Base-by-base conservation (phyloP, 2,797 vertebrate genomes). In the Esox lucius region DNA sequence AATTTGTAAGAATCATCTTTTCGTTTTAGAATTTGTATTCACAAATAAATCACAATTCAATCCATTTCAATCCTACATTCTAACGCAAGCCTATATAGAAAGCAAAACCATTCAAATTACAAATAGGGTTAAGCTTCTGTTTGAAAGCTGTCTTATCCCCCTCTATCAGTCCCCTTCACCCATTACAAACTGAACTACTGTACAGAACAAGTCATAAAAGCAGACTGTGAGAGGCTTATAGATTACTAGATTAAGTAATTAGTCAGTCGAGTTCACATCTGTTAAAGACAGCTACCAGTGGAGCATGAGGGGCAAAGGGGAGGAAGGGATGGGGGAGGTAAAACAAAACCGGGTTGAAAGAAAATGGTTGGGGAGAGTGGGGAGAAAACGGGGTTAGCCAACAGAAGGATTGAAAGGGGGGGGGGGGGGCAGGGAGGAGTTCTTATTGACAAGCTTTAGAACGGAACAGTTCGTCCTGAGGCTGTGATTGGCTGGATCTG, bases 221-320 rank as follows among this genome's bases (percentile, higher is more conserved):
- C 74, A 74, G 78, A 62, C 72, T 68, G 51, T 19, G 77, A 77
- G 68, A 77, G 79, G 70, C 61, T 84, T 78, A 82, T 67, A 82
- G 79, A 76, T 81, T 79, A 80, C 22, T 81, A 80, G 84, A 84
- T 84, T 59, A 78, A 86, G 73, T 78, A 74, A 81, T 83, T 74
- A 86, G 77, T 64, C 78, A 76, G 76, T 61, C 61, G 69, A 72
- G 80, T 76, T 83, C 73, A 85, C 81, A 81, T 84, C 81, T 84
- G 84, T 78, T 78, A 71, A 59, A 76, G 66, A 33, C 73, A 81
- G 77, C 8, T 61, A 71, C 70, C 33, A 62, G 71, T 74, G 42
- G 24, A 74, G 22, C 80, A 61, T 72, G 46, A 46, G 39, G 28
- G 33, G 56, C 24, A 17, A 24, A 56, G 48, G 0, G 24, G 70